Evolutionary conservation across 64 coral and sea anemone species (phyloP), one percentile per base, ranked within the genome.

Genomic region (Trachythela sp.): DNA sequence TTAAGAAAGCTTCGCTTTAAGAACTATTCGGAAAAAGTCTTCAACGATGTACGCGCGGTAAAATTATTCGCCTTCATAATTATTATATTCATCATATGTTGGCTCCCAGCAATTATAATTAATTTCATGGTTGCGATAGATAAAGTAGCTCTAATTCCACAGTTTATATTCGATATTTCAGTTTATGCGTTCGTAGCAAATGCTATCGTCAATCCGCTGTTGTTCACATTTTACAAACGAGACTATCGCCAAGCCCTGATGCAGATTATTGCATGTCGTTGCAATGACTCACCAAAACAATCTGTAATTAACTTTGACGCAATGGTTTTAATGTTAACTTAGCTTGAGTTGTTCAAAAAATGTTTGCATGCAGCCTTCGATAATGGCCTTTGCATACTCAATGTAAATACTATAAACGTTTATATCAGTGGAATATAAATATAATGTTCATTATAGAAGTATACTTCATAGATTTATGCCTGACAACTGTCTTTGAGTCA

Each of bases 41-140:
- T 91, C 32, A 87, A 38, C 8, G 94, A 95, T 70, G 91, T 95
- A 13, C 92, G 92, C 77, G 94, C 88, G 0, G 91, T 91, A 5
- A 95, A 95, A 86, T 87, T 95, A 26, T 95, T 95, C 51, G 94
- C 94, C 34, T n/a, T 95, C 33, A 76, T 95, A 13, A 89, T 89
- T 33, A 56, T 84, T 9, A 92, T 91, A 1, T 95, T 95, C 40
- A 84, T 68, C 39, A 88, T 95, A 8, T 95, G 91, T 35, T 95
- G 94, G 94, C 80, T 92, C 32, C 94, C 94, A 35, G 70, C 92
- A 17, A 95, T 95, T 49, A 87, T 95, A 11, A 95, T 95, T 0
- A 95, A 95, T 71, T 87, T 90, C 26, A 90, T 95, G 51, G 71
- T 31, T n/a, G 90, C 76, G 14, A 27, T 95, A 0, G 88, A 84